Evolutionary conservation across 2,888 invertebrate genomes (phyloP).

Genomic region (Clusia tigrina): DNA sequence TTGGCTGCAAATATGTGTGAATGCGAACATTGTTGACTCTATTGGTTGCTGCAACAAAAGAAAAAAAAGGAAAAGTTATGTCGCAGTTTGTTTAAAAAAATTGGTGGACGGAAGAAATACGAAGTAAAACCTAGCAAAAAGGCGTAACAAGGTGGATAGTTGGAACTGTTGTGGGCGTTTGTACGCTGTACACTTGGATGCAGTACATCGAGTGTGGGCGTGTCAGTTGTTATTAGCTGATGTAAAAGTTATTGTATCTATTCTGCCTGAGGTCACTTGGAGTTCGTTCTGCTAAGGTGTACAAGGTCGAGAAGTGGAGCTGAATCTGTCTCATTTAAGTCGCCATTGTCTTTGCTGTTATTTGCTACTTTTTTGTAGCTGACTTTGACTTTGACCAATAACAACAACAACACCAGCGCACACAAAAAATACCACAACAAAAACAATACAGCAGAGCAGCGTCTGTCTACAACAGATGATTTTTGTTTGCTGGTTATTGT

Average conservation of each 20-base stretch:
- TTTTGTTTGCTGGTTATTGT: conserved; percentile 56
- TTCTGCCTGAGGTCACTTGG: too few relatives aligned
- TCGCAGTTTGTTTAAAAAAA: conserved; percentile 48
- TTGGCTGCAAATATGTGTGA: too few relatives aligned
- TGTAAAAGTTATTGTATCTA: too few relatives aligned
- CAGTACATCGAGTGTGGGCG: conserved; percentile 1
- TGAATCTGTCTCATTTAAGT: not conserved
- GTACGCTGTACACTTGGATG: not conserved
- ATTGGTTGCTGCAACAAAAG: too few relatives aligned
- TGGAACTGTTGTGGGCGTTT: not conserved
- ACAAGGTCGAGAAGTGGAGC: too few relatives aligned
- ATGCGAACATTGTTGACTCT: too few relatives aligned
- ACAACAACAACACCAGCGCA: conserved; percentile 25
- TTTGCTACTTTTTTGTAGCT: not conserved
- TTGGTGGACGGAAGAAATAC: not conserved
- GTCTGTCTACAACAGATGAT: conserved; percentile 54
- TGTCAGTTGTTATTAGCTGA: too few relatives aligned
- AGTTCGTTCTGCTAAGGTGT: not conserved
- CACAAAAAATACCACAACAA: conserved; percentile 22
- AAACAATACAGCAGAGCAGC: conserved; percentile 17
- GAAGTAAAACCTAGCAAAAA: not conserved
- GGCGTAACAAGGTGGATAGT: not conserved
- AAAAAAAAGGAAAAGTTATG: conserved; percentile 32
- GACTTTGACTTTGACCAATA: conserved; percentile 39
- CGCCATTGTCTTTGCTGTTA: not conserved